Base-by-base conservation (phyloP, 2,888 invertebrate genomes). In the Molanna angustata region DNA sequence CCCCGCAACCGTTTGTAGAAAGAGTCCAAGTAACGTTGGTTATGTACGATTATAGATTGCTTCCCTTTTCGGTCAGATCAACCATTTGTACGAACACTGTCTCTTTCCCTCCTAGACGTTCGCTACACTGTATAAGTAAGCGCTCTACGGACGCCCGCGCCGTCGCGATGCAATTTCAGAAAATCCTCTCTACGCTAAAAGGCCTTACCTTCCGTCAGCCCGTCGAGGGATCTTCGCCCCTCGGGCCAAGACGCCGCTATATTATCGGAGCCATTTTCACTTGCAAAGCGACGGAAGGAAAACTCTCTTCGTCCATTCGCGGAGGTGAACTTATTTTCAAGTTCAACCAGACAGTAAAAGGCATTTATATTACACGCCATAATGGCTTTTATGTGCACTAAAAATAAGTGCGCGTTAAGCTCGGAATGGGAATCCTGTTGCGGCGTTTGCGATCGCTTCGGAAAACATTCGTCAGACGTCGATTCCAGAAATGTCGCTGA, bases 341-440 rank as follows among this genome's bases (percentile, higher is more conserved):
- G 69, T 69, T 68, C 67, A 68, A 66, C 68, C 73, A 72, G 74
- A 72, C 68, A 69, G 68, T 69, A 73, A 70, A 68, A 68, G 69
- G 67, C 67, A 61, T 63, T 62, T 61, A 63, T 61, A 64, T 64
- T 60, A 65, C 67, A 66, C 59, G 58, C 57, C 54, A 74, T 69
- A 69, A 67, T 71, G 65, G 64, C 53, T 63, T 66, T 67, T 74
- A 71, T 70, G 66, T 65, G 61, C 59, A 58, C 49, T 61, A 59
- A 61, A 61, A 61, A 59, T 59, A 59, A 59, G 57, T 52, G 49
- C 56, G 59, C 54, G 49, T 57, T 59, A 59, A 54, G 57, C 54
- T 45, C 41, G 56, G 32, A 50, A 56, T 49, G 53, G 53, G 49
- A 32, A 51, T 52, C 53, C 53, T 49, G 52, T 56, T 48, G 52